Conservation (phyloP, 2,888 invertebrate species). For the Thymelicus sylvestris region DNA sequence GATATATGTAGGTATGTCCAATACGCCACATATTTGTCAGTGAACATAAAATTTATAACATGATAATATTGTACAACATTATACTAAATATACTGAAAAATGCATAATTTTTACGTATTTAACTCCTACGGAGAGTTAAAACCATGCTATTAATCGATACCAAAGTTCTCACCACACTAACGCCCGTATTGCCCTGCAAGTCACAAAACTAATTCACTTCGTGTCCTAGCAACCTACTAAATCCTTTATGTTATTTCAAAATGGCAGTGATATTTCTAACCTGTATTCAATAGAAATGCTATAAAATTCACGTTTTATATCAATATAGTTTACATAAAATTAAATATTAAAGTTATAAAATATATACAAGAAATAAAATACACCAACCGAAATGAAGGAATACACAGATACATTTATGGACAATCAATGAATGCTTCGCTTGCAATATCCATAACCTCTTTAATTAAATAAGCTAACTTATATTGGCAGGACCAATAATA, state of each 20-base stretch:
- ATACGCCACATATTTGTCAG: too few species aligned
- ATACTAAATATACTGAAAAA: too few species aligned
- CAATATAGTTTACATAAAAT: slow-evolving; percentile 37
- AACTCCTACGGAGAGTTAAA: slow-evolving; percentile 42
- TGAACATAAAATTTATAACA: too few species aligned
- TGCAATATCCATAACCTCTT: slow-evolving; percentile 42
- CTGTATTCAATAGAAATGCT: slow-evolving; percentile 11
- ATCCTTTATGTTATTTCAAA: slow-evolving; percentile 23
- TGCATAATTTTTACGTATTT: slow-evolving; percentile 36
- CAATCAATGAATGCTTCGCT: slow-evolving; percentile 39
- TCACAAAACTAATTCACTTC: slow-evolving; percentile 63
- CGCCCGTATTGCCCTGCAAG: slow-evolving; percentile 75
- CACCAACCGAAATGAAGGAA: slow-evolving; percentile 35
- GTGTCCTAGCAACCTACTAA: slow-evolving; percentile 47
- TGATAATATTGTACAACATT: too few species aligned
- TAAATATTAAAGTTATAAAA: slow-evolving; percentile 46
- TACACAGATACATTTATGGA: slow-evolving; percentile 28
- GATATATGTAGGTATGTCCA: too few species aligned
- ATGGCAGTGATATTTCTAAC: slow-evolving; percentile 46
- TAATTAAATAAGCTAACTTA: background rate
- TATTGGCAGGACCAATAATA: too few species aligned
- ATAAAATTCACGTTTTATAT: slow-evolving; percentile 1
- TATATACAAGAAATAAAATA: slow-evolving; percentile 44
- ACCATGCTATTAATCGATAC: slow-evolving; percentile 65
- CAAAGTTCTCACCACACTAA: slow-evolving; percentile 77